These are phyloP conservation scores for Morone chrysops DNA, from an alignment of 2,113 vertebrate species.

Conservation along the genomic window DNA sequence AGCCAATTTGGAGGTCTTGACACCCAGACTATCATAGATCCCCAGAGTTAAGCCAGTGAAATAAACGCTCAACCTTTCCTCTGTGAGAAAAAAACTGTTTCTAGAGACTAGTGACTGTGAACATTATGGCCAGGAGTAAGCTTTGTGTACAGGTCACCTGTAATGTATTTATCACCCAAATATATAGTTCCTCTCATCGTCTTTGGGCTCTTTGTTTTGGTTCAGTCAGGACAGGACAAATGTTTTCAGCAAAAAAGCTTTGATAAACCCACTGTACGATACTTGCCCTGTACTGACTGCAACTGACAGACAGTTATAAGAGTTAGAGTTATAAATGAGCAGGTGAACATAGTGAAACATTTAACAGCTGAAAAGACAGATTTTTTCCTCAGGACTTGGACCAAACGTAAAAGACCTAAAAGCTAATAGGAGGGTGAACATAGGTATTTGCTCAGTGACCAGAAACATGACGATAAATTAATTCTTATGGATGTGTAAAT, in stretches of 20 bases:
- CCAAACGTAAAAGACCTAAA: too few species aligned
- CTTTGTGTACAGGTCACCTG: neutral
- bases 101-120: neutral
- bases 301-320: too few species aligned
- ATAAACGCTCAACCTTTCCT: slow-evolving; percentile 31
- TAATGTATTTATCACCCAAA: neutral
- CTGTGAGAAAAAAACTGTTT: slow-evolving; percentile 7
- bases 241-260: neutral
- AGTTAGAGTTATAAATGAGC: neutral
- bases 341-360: neutral
- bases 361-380: neutral
- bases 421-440: neutral
- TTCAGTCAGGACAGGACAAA: neutral
- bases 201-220: neutral
- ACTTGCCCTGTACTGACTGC: too few species aligned
- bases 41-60: slow-evolving; percentile 43
- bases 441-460: too few species aligned
- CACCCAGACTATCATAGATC: slow-evolving; percentile 50
- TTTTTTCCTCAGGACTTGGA: neutral
- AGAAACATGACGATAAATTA: too few species aligned
- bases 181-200: neutral
- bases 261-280: too few species aligned
- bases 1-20: slow-evolving; percentile 73
- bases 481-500: too few species aligned
- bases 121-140: neutral